phyloP scores from a whole-genome alignment of 2,888 invertebrate genomes.

The Lasioglossum oenotherae region DNA sequence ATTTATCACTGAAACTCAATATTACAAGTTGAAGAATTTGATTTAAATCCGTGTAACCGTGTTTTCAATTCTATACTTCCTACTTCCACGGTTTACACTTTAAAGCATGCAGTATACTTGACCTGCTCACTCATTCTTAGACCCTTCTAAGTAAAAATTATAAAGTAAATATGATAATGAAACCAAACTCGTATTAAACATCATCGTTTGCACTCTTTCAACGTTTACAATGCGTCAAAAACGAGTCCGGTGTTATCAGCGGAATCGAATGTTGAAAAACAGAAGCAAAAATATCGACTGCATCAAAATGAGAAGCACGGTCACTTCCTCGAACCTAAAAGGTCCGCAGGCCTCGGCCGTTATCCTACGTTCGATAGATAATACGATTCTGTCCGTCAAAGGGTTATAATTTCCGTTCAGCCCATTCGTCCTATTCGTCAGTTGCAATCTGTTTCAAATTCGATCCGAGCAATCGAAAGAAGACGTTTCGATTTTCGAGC shows the following conservation, averaged over 20 bases:
- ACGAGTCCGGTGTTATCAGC: neutral
- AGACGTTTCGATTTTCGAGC: constrained; percentile 56
- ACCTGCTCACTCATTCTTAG: neutral
- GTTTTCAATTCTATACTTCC: neutral
- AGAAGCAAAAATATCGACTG: neutral
- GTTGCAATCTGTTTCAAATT: constrained; percentile 45
- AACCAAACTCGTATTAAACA: too few relatives aligned
- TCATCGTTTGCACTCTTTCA: too few relatives aligned
- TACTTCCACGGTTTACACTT: neutral
- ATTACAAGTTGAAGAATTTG: neutral
- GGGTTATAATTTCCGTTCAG: constrained; percentile 15
- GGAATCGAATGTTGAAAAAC: neutral
- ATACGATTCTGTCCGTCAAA: neutral
- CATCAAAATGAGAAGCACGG: neutral
- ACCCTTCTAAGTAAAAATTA: neutral
- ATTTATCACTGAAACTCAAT: neutral
- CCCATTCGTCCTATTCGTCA: constrained; percentile 6
- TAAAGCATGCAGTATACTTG: neutral
- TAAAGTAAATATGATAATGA: neutral
- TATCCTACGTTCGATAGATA: neutral
- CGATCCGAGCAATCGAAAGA: constrained; percentile 48
- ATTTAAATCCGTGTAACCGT: neutral
- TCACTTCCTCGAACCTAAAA: neutral
- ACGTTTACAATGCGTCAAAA: too few relatives aligned
- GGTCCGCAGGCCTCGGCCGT: neutral